These are phyloP conservation scores for Ianthella basta DNA, from an alignment of 37 sponge, comb jelly and placozoan species.

Conservation along the genomic window DNA sequence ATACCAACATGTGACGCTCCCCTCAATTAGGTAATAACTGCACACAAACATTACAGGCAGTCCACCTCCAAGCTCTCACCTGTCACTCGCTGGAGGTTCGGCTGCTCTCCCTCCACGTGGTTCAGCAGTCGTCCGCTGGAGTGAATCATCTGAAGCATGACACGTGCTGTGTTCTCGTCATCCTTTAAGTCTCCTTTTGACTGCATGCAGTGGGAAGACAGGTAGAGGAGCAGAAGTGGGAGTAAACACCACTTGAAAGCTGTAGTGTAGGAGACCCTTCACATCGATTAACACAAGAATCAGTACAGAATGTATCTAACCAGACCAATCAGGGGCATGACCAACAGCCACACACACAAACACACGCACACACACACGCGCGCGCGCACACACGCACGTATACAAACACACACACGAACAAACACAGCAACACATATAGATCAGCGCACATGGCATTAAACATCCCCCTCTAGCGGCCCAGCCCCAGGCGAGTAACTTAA, in stretches of 20 bases:
- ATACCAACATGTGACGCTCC: background rate
- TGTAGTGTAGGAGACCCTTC: background rate
- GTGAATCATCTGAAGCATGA: slow-evolving; percentile 63
- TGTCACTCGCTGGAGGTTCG: slow-evolving; percentile 63
- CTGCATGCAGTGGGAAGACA: slow-evolving; percentile 18
- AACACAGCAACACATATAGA: too few species aligned
- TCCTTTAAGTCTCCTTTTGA: slow-evolving; percentile 77
- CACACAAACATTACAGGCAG: too few species aligned
- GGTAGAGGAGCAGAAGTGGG: background rate
- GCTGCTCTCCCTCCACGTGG: slow-evolving; percentile 53
- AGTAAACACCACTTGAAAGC: background rate
- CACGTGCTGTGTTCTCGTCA: slow-evolving; percentile 69
- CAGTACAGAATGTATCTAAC: too few species aligned
- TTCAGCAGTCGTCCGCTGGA: slow-evolving; percentile 58
- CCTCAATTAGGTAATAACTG: too few species aligned
- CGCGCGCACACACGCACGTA: too few species aligned
- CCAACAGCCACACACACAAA: too few species aligned
- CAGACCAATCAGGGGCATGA: too few species aligned
- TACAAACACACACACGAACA: too few species aligned
- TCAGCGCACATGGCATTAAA: too few species aligned
- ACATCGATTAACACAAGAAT: too few species aligned
- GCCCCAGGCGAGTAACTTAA: background rate
- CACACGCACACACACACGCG: too few species aligned
- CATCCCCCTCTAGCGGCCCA: background rate
- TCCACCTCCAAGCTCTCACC: too few species aligned